Evolutionary conservation across 2,113 vertebrate species (phyloP).

Genomic region (Pelvicachromis taeniatus): DNA sequence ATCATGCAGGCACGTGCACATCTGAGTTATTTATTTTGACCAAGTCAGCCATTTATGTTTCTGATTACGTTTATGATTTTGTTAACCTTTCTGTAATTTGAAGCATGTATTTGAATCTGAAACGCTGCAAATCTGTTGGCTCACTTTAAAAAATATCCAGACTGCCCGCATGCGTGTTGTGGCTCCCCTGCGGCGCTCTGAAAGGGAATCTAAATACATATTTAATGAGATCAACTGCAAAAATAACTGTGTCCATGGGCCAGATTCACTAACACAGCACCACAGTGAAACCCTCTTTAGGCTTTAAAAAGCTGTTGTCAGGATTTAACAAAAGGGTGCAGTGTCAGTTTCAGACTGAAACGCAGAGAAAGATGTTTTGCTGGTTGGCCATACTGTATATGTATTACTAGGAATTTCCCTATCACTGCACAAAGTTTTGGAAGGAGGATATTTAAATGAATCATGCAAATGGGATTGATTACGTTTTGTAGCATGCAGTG

Average conservation of each 20-base stretch:
- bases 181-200: neutral
- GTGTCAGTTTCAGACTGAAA: neutral
- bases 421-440: neutral
- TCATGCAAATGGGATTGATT: neutral
- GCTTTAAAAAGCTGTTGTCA: neutral
- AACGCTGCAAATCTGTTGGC: neutral
- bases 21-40: neutral
- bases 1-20: neutral
- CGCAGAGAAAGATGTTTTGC: neutral
- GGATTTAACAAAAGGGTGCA: neutral
- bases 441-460: neutral
- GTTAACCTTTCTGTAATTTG: neutral
- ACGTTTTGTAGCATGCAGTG: neutral
- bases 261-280: neutral
- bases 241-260: neutral
- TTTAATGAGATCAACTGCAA: neutral
- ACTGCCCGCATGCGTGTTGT: neutral
- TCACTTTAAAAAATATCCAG: neutral
- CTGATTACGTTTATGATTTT: neutral
- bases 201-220: neutral
- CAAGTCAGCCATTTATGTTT: neutral
- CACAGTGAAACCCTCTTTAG: neutral
- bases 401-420: fast-evolving
- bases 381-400: neutral
- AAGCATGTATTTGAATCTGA: neutral